A percentile compares a stretch with the other conserved stretches of the same genome.
These are phyloP conservation scores for Onychostoma macrolepis DNA, from an alignment of 2,113 vertebrate genomes.

Conservation along the genomic window DNA sequence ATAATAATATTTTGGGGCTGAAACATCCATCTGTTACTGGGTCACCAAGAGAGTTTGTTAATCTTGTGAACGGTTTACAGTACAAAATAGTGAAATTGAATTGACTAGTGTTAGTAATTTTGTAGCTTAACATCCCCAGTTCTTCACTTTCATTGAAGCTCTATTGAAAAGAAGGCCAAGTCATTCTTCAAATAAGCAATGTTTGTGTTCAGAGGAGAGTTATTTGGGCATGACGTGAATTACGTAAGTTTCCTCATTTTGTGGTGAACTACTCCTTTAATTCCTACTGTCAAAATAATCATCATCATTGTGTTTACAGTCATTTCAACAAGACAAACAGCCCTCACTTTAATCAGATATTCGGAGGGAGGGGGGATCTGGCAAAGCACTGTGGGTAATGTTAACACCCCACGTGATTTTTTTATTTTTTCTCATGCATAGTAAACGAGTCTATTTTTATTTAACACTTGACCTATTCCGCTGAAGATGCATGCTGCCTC, in stretches of 20 bases:
- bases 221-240: neutral
- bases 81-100: too few species aligned
- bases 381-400: neutral
- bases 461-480: conserved; percentile 26
- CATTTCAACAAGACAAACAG: neutral
- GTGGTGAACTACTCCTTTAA: neutral
- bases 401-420: neutral
- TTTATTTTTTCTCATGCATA: neutral
- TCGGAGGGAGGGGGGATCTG: neutral
- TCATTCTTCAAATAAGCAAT: neutral
- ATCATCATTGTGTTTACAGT: too few species aligned
- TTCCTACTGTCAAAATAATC: neutral
- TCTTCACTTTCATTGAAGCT: neutral
- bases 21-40: too few species aligned
- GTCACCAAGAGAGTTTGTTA: too few species aligned
- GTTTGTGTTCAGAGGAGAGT: neutral
- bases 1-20: too few species aligned
- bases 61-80: too few species aligned
- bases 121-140: neutral
- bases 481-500: conserved; percentile 6
- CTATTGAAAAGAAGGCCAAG: too few species aligned
- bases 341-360: neutral
- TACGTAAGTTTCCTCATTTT: neutral
- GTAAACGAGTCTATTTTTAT: conserved; percentile 15
- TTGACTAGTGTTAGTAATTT: too few species aligned